Evolutionary conservation across 2,888 invertebrate genomes (phyloP).

Genomic region (Ectobius pallidus): DNA sequence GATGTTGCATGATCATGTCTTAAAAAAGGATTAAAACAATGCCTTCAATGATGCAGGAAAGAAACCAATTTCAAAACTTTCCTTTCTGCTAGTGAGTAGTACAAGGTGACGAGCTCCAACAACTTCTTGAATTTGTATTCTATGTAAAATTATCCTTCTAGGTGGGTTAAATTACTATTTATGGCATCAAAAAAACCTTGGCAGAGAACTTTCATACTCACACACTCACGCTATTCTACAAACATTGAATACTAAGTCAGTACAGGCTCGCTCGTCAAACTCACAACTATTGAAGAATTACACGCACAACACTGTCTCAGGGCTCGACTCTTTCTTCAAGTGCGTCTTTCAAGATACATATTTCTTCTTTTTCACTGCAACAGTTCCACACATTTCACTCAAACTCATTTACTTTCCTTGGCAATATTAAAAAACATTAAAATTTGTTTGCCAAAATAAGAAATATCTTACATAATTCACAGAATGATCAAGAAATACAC

Average conservation of each 20-base stretch:
- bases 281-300: slow-evolving; percentile 3
- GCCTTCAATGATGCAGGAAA: slow-evolving; percentile 12
- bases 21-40: slow-evolving; percentile 1
- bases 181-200: slow-evolving; percentile 38
- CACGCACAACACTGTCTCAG: neutral
- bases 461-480: too few species aligned
- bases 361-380: slow-evolving; percentile 44
- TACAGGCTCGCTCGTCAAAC: neutral
- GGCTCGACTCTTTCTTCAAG: too few species aligned
- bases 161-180: slow-evolving; percentile 36
- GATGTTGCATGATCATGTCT: neutral
- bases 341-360: slow-evolving; percentile 39
- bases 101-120: slow-evolving; percentile 12
- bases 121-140: neutral
- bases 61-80: slow-evolving; percentile 22
- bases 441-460: too few species aligned
- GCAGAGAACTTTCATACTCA: neutral
- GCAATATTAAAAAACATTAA: slow-evolving; percentile 42
- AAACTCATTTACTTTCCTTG: too few species aligned
- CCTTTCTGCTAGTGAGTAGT: neutral
- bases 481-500: too few species aligned
- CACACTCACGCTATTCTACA: slow-evolving; percentile 25
- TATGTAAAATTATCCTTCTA: slow-evolving; percentile 19
- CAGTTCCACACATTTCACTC: slow-evolving; percentile 32
- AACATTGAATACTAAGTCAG: slow-evolving; percentile 28